Percentiles rank a stretch among this genome's conserved stretches.
Conservation (phyloP, 2,797 vertebrate genomes). For the Alfaro cultratus region DNA sequence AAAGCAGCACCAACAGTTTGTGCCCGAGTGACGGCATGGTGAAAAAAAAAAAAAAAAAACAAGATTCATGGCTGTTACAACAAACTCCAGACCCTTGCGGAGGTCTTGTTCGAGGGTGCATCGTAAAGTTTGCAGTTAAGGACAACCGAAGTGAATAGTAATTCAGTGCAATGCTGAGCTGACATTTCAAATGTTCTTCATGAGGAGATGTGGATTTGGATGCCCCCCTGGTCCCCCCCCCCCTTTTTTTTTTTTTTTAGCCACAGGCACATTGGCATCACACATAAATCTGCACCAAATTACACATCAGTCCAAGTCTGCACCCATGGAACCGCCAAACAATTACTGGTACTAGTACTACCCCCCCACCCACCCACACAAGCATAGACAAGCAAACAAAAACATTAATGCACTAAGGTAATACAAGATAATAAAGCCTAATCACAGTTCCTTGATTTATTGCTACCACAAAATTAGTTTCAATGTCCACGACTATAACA, state of each 20-base stretch:
- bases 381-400: conserved; percentile 63
- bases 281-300: conserved; percentile 63
- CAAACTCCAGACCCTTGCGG: conserved; percentile 32
- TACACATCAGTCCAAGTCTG: conserved; percentile 57
- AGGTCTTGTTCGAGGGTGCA: conserved; percentile 72
- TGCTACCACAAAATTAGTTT: conserved; percentile 73
- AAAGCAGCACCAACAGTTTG: conserved; percentile 87
- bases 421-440: conserved; percentile 67
- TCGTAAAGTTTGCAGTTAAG: conserved; percentile 82
- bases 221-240: conserved; percentile 4
- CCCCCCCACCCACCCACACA: background rate
- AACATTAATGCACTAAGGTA: conserved; percentile 74
- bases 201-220: conserved; percentile 59
- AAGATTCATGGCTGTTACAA: conserved; percentile 45
- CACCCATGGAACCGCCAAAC: conserved; percentile 61
- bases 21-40: conserved; percentile 58
- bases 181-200: conserved; percentile 70
- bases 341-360: conserved; percentile 52
- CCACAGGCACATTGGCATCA: conserved; percentile 75
- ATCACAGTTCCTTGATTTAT: conserved; percentile 80
- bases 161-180: conserved; percentile 76
- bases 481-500: conserved; percentile 65
- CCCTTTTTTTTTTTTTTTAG: conserved; percentile 9
- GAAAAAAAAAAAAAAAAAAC: conserved; percentile 24
- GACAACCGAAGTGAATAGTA: conserved; percentile 65